Percentiles rank a stretch among this genome's conserved stretches.
Evolutionary conservation across 2,797 vertebrate genomes (phyloP).

Genomic region (Phataginus tetradactyla): DNA sequence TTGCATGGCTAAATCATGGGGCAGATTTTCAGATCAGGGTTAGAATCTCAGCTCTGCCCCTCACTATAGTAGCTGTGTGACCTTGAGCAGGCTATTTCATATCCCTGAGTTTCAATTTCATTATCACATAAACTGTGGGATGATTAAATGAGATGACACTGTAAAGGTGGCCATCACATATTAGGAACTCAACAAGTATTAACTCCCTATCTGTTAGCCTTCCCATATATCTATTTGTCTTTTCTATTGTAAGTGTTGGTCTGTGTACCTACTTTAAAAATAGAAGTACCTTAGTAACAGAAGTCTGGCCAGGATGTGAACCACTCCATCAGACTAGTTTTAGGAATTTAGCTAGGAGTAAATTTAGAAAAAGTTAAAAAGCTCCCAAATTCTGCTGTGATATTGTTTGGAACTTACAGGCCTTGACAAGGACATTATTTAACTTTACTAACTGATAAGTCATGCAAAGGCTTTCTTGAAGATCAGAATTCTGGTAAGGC

Average conservation of each 20-base stretch:
- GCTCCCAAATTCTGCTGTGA: not conserved
- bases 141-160: not conserved
- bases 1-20: not conserved
- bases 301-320: slow-evolving; percentile 21
- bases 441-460: not conserved
- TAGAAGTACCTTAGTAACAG: slow-evolving; percentile 41
- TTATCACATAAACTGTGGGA: not conserved
- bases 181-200: not conserved
- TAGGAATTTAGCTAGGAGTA: slow-evolving; percentile 23
- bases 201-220: no score
- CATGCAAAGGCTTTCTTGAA: not conserved
- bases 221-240: not conserved
- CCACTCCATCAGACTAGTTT: slow-evolving; percentile 24
- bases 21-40: not conserved
- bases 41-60: not conserved
- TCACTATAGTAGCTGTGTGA: not conserved
- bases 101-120: not conserved
- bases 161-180: no score
- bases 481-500: not conserved
- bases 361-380: not conserved
- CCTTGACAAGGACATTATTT: not conserved
- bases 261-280: slow-evolving; percentile 43
- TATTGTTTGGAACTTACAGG: not conserved
- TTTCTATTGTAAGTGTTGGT: not conserved
- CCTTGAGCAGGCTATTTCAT: not conserved